Percentiles rank a stretch among this genome's conserved stretches.
These are phyloP conservation scores for Falco columbarius DNA, from an alignment of 2,797 vertebrate genomes.

Conservation along the genomic window DNA sequence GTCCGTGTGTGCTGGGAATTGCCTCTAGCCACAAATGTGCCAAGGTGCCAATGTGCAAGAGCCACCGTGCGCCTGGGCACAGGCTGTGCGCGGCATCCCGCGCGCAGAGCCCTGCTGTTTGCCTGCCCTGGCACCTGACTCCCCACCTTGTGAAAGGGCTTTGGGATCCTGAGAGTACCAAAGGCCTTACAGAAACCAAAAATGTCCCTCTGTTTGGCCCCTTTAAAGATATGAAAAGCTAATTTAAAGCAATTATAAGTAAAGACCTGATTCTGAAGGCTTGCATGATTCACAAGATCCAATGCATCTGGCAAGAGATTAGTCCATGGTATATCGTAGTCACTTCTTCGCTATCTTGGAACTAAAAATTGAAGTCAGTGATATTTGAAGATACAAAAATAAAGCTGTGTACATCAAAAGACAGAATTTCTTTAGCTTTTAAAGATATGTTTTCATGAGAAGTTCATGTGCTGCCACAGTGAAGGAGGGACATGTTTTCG, in stretches of 20 bases:
- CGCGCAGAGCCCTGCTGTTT: fast-evolving
- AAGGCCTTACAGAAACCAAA: not conserved
- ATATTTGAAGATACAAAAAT: not conserved
- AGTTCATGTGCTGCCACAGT: not conserved
- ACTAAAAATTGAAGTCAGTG: not conserved
- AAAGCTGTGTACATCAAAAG: not conserved
- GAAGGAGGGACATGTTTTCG: not conserved
- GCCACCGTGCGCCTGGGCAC: fast-evolving
- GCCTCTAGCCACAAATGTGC: not conserved
- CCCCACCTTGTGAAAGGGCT: not conserved
- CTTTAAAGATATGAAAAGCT: not conserved
- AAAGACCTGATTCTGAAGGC: not conserved
- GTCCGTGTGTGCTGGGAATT: fast-evolving
- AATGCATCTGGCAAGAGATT: not conserved
- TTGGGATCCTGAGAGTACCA: not conserved
- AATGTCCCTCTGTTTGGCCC: not conserved
- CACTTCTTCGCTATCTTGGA: not conserved
- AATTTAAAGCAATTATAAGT: not conserved
- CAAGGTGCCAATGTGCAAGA: not conserved
- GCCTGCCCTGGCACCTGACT: not conserved
- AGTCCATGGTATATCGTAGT: not conserved
- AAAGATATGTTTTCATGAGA: not conserved
- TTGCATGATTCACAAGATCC: not conserved
- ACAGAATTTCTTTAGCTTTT: not conserved
- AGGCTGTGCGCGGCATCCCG: not conserved